These are phyloP conservation scores for Aproaerema taeniolella DNA, from an alignment of 2,888 invertebrate genomes.

Conservation along the genomic window DNA sequence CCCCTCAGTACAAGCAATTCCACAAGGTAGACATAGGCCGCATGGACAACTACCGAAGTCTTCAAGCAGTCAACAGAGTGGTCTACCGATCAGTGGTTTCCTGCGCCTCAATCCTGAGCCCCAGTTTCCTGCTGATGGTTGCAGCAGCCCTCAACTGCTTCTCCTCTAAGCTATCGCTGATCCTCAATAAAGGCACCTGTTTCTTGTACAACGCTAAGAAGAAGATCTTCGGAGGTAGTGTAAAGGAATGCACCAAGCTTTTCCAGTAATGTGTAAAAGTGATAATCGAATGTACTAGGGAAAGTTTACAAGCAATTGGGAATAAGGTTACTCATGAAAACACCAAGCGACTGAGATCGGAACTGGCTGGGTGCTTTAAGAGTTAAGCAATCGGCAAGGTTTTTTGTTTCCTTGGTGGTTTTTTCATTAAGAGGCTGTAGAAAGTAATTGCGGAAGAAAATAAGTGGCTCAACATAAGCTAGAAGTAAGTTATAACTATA, in stretches of 20 bases:
- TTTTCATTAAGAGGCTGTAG: too few species aligned
- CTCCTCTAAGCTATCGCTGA: constrained; percentile 23
- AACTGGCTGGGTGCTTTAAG: too few species aligned
- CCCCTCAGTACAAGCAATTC: constrained; percentile 49
- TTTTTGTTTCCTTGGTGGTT: too few species aligned
- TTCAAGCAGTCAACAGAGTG: constrained; percentile 51
- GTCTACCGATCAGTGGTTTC: constrained; percentile 56
- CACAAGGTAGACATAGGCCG: constrained; percentile 51
- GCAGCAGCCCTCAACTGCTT: constrained; percentile 39
- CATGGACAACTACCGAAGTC: constrained; percentile 62
- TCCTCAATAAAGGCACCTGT: constrained; percentile 35
- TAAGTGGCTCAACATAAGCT: too few species aligned
- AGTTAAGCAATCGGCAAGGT: too few species aligned
- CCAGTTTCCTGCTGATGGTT: constrained; percentile 33
- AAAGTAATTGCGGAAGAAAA: too few species aligned
- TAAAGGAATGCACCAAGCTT: constrained; percentile 16
- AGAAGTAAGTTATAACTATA: too few species aligned
- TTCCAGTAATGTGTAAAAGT: neutral
- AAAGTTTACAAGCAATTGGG: too few species aligned
- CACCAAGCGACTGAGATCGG: too few species aligned
- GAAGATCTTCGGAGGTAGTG: constrained; percentile 34
- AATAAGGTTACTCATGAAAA: too few species aligned
- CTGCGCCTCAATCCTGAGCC: constrained; percentile 34
- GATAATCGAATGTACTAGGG: too few species aligned
- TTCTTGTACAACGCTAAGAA: constrained; percentile 41